phyloP scores from a whole-genome alignment of 2,797 vertebrate species.

The Sphenodon punctatus region DNA sequence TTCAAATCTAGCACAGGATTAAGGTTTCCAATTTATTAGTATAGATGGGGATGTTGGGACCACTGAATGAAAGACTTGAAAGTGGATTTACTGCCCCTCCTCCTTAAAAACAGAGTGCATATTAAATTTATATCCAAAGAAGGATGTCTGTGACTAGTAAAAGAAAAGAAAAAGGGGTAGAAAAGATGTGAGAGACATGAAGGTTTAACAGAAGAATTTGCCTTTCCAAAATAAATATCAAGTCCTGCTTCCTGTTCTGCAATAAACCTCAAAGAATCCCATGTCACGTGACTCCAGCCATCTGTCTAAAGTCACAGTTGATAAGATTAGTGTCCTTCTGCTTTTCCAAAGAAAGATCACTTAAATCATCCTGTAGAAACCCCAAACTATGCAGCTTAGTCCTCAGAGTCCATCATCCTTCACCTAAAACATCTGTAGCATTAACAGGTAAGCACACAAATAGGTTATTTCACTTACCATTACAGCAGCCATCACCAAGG shows the following conservation, averaged over 20 bases:
- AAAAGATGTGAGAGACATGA: background rate
- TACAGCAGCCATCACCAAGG: background rate
- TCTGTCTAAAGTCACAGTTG: background rate
- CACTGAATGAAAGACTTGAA: constrained; percentile 46
- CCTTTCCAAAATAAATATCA: constrained; percentile 3
- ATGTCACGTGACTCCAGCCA: background rate
- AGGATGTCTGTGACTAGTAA: constrained; percentile 21
- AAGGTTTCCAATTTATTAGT: constrained; percentile 35
- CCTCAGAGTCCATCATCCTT: background rate
- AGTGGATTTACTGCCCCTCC: constrained; percentile 38
- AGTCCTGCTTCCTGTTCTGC: constrained; percentile 8
- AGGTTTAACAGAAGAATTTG: background rate
- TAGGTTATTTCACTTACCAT: too few species aligned
- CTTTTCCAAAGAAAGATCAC: background rate
- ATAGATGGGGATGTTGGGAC: constrained; percentile 34
- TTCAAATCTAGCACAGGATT: constrained; percentile 35
- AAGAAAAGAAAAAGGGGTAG: background rate
- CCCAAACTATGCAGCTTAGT: background rate
- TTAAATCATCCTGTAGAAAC: background rate
- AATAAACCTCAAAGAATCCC: background rate
- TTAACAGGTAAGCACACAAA: background rate
- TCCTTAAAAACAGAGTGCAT: constrained; percentile 40
- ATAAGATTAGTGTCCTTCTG: background rate
- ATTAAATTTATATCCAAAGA: constrained; percentile 28
- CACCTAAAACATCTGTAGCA: background rate